phyloP scores from a whole-genome alignment of 2,888 invertebrate species.

The Dilophus febrilis region DNA sequence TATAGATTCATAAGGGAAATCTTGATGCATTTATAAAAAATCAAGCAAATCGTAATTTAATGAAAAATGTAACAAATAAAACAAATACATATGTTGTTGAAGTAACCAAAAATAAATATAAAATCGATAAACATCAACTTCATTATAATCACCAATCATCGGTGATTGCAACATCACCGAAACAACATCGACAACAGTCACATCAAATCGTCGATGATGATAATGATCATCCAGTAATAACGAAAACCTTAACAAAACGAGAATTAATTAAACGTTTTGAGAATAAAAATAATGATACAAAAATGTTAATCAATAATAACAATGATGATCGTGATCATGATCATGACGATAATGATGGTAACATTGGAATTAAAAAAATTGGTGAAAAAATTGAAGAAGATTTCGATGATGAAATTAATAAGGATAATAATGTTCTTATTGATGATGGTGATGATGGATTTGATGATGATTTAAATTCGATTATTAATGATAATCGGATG shows the following conservation, averaged over 20 bases:
- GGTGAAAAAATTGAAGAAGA: too few species aligned
- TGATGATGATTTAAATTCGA: too few species aligned
- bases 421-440: neutral
- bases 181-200: neutral
- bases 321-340: slow-evolving; percentile 6
- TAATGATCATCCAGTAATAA: slow-evolving; percentile 12
- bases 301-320: slow-evolving; percentile 12
- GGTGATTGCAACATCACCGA: neutral
- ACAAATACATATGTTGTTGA: neutral
- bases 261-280: slow-evolving; percentile 47
- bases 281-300: slow-evolving; percentile 28
- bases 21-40: slow-evolving; percentile 26
- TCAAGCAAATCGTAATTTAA: slow-evolving; percentile 17
- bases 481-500: slow-evolving; percentile 9
- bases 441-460: too few species aligned
- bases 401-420: slow-evolving; percentile 6
- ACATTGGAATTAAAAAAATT: neutral
- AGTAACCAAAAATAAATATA: neutral
- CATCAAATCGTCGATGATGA: slow-evolving; percentile 3
- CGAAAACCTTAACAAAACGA: slow-evolving; percentile 33
- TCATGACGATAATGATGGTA: slow-evolving; percentile 1
- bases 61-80: slow-evolving; percentile 15
- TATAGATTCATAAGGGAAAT: slow-evolving; percentile 28
- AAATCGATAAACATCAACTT: neutral
- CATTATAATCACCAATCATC: neutral